Evolutionary conservation across 2,113 vertebrate species (phyloP).

Genomic region (Aramus guarauna): DNA sequence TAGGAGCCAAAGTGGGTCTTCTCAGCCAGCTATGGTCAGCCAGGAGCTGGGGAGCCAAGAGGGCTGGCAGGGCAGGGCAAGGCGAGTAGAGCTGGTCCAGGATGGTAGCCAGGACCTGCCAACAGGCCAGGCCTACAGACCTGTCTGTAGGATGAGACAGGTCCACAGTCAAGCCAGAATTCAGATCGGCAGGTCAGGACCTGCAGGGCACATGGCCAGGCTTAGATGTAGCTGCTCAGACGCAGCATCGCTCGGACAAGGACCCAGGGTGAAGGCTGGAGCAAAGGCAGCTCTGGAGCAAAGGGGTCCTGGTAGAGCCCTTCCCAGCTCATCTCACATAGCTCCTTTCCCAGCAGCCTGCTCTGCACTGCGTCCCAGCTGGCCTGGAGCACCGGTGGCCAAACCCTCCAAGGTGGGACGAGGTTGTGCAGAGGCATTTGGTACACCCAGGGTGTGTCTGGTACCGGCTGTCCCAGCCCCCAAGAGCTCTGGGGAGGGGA

Average conservation of each 20-base stretch:
- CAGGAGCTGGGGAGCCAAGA: not conserved
- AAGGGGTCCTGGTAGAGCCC: not conserved
- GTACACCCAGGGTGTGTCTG: not conserved
- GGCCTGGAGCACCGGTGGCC: not conserved
- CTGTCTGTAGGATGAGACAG: not conserved
- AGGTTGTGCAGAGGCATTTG: not conserved
- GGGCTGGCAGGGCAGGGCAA: not conserved
- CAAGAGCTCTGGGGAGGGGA: not conserved
- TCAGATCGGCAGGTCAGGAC: not conserved
- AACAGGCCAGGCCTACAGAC: not conserved
- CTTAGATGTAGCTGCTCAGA: not conserved
- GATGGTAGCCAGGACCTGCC: not conserved
- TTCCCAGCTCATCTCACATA: not conserved
- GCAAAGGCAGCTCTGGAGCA: rapidly evolving
- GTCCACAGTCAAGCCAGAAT: not conserved
- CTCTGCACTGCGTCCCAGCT: rapidly evolving
- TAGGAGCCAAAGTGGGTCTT: not conserved
- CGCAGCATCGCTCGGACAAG: not conserved
- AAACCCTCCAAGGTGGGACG: rapidly evolving
- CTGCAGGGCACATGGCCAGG: rapidly evolving
- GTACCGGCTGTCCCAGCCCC: not conserved
- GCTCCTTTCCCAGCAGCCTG: not conserved
- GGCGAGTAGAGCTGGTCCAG: not conserved
- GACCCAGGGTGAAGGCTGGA: not conserved
- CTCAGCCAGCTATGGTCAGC: not conserved